Percentiles rank a stretch among this genome's conserved stretches.
Conservation (phyloP, 2,797 vertebrate genomes). For the Balearica regulorum region DNA sequence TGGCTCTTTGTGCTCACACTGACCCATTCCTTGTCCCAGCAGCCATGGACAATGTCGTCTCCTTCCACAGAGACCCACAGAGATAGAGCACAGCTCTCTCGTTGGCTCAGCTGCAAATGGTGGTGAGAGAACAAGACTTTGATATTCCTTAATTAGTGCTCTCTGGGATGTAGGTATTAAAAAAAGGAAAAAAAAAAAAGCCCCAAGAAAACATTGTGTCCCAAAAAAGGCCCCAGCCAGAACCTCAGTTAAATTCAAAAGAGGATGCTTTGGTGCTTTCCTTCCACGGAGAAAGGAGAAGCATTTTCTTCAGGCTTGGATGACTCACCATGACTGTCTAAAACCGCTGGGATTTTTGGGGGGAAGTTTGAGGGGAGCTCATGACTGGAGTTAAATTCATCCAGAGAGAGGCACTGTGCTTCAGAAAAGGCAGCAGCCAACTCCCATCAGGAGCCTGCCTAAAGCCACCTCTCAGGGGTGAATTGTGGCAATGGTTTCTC, state of each 20-base stretch:
- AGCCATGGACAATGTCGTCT: neutral
- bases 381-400: neutral
- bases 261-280: neutral
- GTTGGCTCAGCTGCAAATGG: neutral
- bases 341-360: neutral
- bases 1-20: neutral
- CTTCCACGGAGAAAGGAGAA: neutral
- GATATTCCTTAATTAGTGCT: neutral
- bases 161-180: neutral
- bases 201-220: neutral
- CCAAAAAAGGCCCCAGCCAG: neutral
- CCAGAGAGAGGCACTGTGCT: neutral
- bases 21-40: neutral
- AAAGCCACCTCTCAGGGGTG: neutral
- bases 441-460: neutral
- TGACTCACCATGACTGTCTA: neutral
- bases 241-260: neutral
- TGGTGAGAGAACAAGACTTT: neutral
- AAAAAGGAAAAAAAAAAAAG: neutral
- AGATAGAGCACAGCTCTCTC: neutral
- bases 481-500: neutral
- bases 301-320: neutral
- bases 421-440: neutral
- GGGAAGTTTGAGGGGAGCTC: neutral
- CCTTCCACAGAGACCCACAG: neutral